phyloP scores from a whole-genome alignment of 2,797 vertebrate genomes.

The Hydrocynus forskahlii region DNA sequence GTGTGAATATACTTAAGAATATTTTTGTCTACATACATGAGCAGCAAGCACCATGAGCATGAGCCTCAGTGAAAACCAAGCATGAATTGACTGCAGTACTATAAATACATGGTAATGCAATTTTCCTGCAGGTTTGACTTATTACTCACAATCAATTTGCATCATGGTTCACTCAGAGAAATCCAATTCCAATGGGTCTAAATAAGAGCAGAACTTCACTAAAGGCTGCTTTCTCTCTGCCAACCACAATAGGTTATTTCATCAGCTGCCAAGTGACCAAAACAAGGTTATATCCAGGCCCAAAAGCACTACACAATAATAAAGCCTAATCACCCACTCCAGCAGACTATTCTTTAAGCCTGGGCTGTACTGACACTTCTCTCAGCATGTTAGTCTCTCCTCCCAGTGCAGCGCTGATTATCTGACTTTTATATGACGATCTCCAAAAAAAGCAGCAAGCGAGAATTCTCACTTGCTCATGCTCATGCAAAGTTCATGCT shows the following conservation, averaged over 20 bases:
- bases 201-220: conserved; percentile 11
- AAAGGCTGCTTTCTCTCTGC: conserved; percentile 20
- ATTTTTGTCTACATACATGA: not conserved
- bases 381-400: conserved; percentile 20
- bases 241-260: conserved; percentile 30
- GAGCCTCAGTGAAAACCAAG: not conserved
- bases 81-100: not conserved
- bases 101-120: not conserved
- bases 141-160: not conserved
- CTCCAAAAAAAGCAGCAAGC: conserved; percentile 16
- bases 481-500: not conserved
- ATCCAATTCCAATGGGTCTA: conserved; percentile 3
- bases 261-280: conserved; percentile 14
- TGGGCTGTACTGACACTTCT: conserved; percentile 8
- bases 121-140: not conserved
- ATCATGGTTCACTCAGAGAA: conserved; percentile 1
- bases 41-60: not conserved
- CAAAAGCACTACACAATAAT: conserved; percentile 17
- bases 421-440: not conserved
- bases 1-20: no score
- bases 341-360: conserved; percentile 34
- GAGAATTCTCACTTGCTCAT: conserved; percentile 9
- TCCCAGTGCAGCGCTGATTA: conserved; percentile 19
- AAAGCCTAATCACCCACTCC: conserved; percentile 13
- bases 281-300: conserved; percentile 1